Percentiles rank a stretch among this genome's conserved stretches.
Evolutionary conservation across 1,140 invertebrate species (phyloP).

Genomic region (Drosophila miranda): DNA sequence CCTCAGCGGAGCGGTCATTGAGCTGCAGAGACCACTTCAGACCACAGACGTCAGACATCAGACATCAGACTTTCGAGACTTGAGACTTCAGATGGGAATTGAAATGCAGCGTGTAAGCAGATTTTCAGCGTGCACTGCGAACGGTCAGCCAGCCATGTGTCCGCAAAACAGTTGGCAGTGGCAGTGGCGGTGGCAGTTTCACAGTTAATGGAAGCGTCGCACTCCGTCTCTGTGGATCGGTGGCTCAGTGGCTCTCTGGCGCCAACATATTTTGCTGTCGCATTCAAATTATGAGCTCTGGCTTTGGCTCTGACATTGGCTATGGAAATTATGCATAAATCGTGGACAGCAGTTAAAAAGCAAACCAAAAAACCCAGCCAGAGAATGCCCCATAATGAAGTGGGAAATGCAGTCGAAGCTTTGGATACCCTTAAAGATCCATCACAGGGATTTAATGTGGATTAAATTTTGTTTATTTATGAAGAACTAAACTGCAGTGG

Average conservation of each 20-base stretch:
- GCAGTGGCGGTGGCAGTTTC: conserved; percentile 28
- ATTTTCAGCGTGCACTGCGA: conserved; percentile 12
- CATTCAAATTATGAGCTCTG: conserved; percentile 72
- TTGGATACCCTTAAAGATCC: too few species aligned
- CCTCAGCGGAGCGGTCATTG: conserved; percentile 46
- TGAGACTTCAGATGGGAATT: conserved; percentile 34
- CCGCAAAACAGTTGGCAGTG: conserved; percentile 1
- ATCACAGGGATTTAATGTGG: too few species aligned
- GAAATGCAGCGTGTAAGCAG: conserved; percentile 50
- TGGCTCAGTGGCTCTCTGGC: conserved; percentile 33
- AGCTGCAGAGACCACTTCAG: conserved; percentile 34
- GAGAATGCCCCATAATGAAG: conserved; percentile 7
- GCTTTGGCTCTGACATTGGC: conserved; percentile 47
- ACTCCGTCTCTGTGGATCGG: too few species aligned
- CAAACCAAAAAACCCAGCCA: background rate
- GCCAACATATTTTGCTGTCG: conserved; percentile 76
- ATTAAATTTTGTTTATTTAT: too few species aligned
- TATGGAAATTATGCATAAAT: conserved; percentile 71
- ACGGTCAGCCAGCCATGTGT: too few species aligned
- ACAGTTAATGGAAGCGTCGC: conserved; percentile 56
- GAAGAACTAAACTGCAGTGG: too few species aligned
- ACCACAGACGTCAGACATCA: too few species aligned
- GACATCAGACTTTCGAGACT: too few species aligned
- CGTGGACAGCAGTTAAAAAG: conserved; percentile 29
- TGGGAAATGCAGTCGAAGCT: too few species aligned